Percentiles rank a stretch among this genome's conserved stretches.
phyloP scores from a whole-genome alignment of 2,113 vertebrate genomes.

The Gambusia holbrooki region DNA sequence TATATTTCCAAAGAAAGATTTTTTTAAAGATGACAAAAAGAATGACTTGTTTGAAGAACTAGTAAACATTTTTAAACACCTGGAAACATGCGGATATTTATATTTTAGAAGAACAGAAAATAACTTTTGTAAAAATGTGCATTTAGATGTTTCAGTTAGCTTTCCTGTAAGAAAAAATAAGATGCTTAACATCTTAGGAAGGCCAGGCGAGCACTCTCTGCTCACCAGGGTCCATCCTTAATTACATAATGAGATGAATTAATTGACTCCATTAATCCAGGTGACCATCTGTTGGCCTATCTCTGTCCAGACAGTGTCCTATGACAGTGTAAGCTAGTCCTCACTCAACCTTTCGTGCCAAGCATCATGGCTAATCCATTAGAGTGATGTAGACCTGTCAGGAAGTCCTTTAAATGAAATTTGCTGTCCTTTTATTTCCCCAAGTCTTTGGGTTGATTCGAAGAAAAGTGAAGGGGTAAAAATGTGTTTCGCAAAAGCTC shows the following conservation, averaged over 20 bases:
- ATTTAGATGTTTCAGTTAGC: constrained; percentile 1
- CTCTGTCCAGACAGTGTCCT: constrained; percentile 56
- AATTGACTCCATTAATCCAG: constrained; percentile 77
- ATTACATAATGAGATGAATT: constrained; percentile 77
- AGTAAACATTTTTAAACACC: too few relatives aligned
- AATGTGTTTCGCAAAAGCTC: constrained; percentile 42
- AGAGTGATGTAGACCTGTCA: constrained; percentile 25
- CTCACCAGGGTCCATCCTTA: constrained; percentile 63
- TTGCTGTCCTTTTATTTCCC: constrained; percentile 31
- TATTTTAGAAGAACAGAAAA: not conserved
- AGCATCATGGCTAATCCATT: constrained; percentile 36
- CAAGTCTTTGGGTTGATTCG: constrained; percentile 16
- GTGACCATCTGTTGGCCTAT: constrained; percentile 74
- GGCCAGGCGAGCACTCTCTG: constrained; percentile 32
- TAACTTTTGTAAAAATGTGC: not conserved
- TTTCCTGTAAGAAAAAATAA: constrained; percentile 45
- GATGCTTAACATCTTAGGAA: constrained; percentile 61
- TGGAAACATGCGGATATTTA: not conserved
- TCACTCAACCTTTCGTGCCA: constrained; percentile 40
- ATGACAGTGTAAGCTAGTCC: constrained; percentile 46
- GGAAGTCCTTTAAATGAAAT: constrained; percentile 31
- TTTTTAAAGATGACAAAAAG: not conserved
- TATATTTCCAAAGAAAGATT: not conserved
- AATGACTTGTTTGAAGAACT: too few relatives aligned
- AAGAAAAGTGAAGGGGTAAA: constrained; percentile 6